Conservation (phyloP, 2,888 invertebrate species). For the Buathra laborator region DNA sequence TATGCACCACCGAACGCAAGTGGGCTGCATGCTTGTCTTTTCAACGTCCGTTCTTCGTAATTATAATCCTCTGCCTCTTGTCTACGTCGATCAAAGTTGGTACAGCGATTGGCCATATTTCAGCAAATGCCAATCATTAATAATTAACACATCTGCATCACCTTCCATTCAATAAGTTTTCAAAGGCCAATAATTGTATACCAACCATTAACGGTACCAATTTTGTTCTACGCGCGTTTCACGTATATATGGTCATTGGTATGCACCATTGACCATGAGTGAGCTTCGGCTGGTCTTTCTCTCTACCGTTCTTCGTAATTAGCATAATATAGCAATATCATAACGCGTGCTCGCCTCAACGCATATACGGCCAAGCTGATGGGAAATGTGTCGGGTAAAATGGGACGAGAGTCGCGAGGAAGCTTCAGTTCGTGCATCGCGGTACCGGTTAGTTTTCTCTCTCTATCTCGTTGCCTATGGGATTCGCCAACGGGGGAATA, state of each 20-base stretch:
- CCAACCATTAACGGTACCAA: conserved; percentile 70
- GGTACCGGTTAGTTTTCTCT: neutral
- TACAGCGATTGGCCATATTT: neutral
- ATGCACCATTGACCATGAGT: conserved; percentile 80
- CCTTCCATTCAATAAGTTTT: conserved; percentile 21
- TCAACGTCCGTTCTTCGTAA: too few relatives aligned
- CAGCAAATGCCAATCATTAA: too few relatives aligned
- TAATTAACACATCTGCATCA: neutral
- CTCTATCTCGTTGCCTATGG: neutral
- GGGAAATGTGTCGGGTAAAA: conserved; percentile 60
- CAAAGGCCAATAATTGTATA: conserved; percentile 2
- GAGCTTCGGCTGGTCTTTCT: conserved; percentile 63
- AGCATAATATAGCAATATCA: conserved; percentile 83
- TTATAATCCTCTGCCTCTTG: too few relatives aligned
- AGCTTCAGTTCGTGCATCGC: conserved; percentile 47
- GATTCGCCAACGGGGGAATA: conserved; percentile 21
- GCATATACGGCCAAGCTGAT: conserved; percentile 33
- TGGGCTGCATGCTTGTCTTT: too few relatives aligned
- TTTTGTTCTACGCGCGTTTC: conserved; percentile 42
- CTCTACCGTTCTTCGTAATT: conserved; percentile 74
- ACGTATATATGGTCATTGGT: conserved; percentile 76
- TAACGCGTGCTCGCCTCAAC: conserved; percentile 74
- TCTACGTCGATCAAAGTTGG: too few relatives aligned
- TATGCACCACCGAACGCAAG: too few relatives aligned
- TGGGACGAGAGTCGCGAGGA: conserved; percentile 46